Percentiles rank a stretch among this genome's conserved stretches.
Conservation (phyloP, 2,797 vertebrate genomes). For the Petrocephalus sullivani region DNA sequence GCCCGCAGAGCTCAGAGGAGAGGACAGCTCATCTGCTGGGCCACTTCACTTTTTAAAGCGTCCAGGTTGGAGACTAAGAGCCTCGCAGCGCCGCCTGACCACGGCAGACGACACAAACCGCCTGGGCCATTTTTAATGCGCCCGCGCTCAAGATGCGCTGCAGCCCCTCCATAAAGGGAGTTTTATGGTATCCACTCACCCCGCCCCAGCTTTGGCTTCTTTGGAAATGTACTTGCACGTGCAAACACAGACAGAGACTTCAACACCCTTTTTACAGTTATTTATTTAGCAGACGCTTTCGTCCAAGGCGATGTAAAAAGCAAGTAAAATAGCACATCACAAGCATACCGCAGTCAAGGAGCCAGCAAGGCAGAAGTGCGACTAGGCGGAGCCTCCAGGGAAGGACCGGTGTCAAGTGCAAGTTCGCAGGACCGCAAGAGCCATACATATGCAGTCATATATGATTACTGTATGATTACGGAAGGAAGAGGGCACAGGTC, state of each 20-base stretch:
- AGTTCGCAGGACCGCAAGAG: neutral
- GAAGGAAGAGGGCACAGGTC: neutral
- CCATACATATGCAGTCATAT: neutral
- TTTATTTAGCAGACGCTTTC: neutral
- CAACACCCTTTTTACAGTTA: neutral
- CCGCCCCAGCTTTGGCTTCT: neutral
- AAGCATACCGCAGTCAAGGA: neutral
- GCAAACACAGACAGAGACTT: neutral
- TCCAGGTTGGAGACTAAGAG: neutral
- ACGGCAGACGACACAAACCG: neutral
- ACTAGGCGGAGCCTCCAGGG: neutral
- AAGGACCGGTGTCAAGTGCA: neutral
- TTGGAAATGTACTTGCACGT: neutral
- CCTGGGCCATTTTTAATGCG: neutral
- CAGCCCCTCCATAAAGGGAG: neutral
- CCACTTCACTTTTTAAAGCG: neutral
- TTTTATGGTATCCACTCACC: neutral
- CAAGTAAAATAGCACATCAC: neutral
- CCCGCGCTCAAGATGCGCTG: neutral
- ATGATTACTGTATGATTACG: no score
- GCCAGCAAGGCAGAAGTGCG: neutral
- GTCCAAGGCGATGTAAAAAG: neutral
- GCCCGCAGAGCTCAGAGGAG: neutral
- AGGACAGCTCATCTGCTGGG: neutral
- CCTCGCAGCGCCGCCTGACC: neutral